Conservation (phyloP, 2,888 invertebrate species). For the Euzophera pinguis region DNA sequence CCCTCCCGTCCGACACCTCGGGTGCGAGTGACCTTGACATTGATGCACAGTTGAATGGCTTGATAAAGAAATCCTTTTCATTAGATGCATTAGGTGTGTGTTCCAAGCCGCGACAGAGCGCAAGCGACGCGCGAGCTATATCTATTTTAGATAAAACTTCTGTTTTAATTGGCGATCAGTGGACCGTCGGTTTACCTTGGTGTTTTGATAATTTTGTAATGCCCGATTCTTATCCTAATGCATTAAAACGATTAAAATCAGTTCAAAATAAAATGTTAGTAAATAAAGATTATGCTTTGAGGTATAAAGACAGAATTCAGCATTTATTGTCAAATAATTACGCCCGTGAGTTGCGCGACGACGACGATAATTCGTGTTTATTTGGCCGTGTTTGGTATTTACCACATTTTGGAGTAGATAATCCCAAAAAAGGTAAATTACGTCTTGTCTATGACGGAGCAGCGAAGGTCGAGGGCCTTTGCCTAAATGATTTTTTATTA, state of each 20-base stretch:
- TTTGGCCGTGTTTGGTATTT: constrained; percentile 11
- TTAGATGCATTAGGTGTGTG: background rate
- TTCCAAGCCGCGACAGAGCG: background rate
- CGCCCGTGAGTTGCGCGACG: background rate
- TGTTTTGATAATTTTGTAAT: background rate
- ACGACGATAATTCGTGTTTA: background rate
- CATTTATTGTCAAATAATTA: background rate
- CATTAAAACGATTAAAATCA: background rate
- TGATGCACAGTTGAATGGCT: background rate
- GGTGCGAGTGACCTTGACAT: too few relatives aligned
- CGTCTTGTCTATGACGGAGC: background rate
- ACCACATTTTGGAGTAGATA: constrained; percentile 22
- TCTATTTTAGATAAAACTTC: background rate
- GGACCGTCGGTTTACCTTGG: background rate
- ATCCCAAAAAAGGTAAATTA: constrained; percentile 27
- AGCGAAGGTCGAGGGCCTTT: constrained; percentile 15
- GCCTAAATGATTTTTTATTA: constrained; percentile 29
- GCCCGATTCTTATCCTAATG: background rate
- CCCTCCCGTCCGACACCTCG: background rate
- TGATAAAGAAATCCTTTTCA: background rate
- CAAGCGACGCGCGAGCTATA: background rate
- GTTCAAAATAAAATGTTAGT: background rate
- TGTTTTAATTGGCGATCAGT: background rate
- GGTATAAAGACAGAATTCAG: background rate
- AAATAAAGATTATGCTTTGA: background rate